A percentile compares a stretch with the other conserved stretches of the same genome.
Conservation (phyloP, 2,797 vertebrate genomes). For the Chaetophractus vellerosus region DNA sequence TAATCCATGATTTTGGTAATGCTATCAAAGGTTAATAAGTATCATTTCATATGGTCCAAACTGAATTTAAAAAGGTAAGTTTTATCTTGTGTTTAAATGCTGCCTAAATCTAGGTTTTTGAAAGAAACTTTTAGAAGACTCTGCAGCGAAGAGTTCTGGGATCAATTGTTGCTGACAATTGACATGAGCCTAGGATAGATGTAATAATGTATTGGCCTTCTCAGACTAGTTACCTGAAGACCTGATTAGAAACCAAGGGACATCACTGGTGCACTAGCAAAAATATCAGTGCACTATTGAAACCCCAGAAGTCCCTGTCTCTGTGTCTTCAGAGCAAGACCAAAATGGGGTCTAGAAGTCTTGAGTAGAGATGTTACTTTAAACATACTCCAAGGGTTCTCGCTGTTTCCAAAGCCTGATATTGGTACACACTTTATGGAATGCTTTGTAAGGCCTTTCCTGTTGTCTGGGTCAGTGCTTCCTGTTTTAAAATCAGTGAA, state of each 20-base stretch:
- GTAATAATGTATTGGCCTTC: neutral
- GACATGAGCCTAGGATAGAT: neutral
- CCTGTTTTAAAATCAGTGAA: conserved; percentile 31
- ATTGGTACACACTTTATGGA: neutral
- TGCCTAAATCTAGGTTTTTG: neutral
- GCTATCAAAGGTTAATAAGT: neutral
- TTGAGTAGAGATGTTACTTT: neutral
- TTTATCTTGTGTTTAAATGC: conserved; percentile 24
- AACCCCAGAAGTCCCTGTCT: neutral
- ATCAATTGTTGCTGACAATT: neutral
- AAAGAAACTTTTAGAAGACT: neutral
- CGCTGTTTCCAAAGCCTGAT: neutral
- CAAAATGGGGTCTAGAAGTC: neutral
- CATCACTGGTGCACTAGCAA: neutral
- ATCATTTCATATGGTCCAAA: neutral
- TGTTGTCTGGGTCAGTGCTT: neutral
- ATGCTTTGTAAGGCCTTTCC: neutral
- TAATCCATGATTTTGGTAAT: conserved; percentile 34
- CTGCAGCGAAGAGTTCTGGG: neutral
- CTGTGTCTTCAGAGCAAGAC: neutral
- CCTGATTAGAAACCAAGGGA: neutral
- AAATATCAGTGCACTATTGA: neutral
- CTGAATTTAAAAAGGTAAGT: conserved; percentile 8
- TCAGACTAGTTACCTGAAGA: neutral
- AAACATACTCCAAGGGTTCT: neutral